Conservation (phyloP, 2,113 vertebrate species). For the Scytalopus superciliaris region DNA sequence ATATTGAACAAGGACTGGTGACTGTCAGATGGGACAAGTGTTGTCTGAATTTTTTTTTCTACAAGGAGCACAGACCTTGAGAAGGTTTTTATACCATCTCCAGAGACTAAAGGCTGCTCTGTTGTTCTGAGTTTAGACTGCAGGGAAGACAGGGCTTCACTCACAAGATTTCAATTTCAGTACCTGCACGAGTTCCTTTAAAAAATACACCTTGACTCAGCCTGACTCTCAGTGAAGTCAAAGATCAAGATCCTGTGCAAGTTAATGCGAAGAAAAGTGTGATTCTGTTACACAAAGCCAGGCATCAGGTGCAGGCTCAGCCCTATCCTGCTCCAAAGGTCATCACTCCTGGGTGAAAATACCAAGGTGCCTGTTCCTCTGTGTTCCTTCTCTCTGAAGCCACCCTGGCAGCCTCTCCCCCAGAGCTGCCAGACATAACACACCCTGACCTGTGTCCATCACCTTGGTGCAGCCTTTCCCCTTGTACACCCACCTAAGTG, state of each 20-base stretch:
- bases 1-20: not conserved
- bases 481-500: fast-evolving
- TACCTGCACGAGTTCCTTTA: not conserved
- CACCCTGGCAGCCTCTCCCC: not conserved
- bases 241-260: not conserved
- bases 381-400: not conserved
- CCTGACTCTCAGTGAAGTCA: not conserved
- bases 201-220: not conserved
- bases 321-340: not conserved
- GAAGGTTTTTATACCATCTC: constrained; percentile 22
- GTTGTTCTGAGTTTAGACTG: constrained; percentile 7
- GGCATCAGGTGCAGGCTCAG: not conserved
- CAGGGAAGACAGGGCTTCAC: not conserved
- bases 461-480: not conserved
- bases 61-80: not conserved
- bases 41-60: constrained; percentile 13
- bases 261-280: not conserved
- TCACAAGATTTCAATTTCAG: not conserved
- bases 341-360: not conserved
- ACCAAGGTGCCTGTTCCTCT: not conserved
- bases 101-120: not conserved
- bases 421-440: not conserved
- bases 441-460: not conserved
- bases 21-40: not conserved
- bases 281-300: not conserved